These are phyloP conservation scores for Germaria angustata DNA, from an alignment of 2,888 invertebrate genomes.

Conservation along the genomic window DNA sequence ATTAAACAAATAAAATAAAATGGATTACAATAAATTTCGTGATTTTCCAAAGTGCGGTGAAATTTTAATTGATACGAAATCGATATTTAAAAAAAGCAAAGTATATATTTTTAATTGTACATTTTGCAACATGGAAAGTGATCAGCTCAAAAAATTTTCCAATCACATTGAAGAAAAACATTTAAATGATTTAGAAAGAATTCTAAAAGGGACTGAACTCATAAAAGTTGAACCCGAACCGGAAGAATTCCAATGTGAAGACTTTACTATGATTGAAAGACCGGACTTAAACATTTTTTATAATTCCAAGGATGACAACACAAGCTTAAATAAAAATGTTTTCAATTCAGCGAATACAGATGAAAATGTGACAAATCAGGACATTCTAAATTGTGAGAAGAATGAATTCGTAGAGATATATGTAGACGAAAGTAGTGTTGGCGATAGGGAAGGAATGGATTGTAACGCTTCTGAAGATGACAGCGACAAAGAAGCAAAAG, in stretches of 20 bases:
- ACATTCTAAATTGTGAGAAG: too few species aligned
- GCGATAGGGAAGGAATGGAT: not conserved
- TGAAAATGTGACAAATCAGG: too few species aligned
- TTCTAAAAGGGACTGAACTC: conserved; percentile 14
- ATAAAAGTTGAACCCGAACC: conserved; percentile 30
- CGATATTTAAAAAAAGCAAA: conserved; percentile 40
- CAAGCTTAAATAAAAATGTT: not conserved
- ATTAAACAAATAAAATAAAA: conserved; percentile 15
- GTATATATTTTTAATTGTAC: conserved; percentile 38
- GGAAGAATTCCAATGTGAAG: conserved; percentile 1
- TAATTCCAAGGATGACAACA: not conserved
- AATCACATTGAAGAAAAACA: conserved; percentile 43
- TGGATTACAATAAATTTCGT: conserved; percentile 18
- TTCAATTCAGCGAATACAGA: too few species aligned
- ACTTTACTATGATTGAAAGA: not conserved
- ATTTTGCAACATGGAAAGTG: conserved; percentile 32
- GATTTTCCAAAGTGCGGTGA: conserved; percentile 49
- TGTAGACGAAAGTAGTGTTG: not conserved
- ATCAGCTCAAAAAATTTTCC: conserved; percentile 49
- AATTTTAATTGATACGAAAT: conserved; percentile 42
- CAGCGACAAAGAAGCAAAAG: not conserved
- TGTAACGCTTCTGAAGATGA: not conserved
- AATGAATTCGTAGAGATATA: not conserved
- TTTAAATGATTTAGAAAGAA: conserved; percentile 22
- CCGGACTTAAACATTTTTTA: not conserved